These are phyloP conservation scores for Zosterops japonicus DNA, from an alignment of 2,113 vertebrate species.

Conservation along the genomic window DNA sequence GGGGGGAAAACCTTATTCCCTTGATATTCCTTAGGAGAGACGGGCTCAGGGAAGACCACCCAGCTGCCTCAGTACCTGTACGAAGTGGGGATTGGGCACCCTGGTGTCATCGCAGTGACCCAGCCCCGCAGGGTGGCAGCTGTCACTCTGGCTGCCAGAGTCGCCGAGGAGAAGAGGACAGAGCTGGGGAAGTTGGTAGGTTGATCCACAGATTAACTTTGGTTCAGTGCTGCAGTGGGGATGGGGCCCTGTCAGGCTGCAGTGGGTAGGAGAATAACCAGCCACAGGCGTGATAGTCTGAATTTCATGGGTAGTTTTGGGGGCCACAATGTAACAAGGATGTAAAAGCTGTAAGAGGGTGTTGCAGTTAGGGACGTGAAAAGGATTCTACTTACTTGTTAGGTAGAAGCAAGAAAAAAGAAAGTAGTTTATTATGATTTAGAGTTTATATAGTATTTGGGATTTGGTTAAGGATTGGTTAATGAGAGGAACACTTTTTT, in stretches of 20 bases:
- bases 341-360: not conserved
- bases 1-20: not conserved
- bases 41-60: slow-evolving; percentile 95
- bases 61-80: slow-evolving; percentile 96
- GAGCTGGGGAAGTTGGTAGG: slow-evolving; percentile 90
- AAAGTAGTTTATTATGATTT: too few species aligned
- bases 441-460: too few species aligned
- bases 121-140: slow-evolving; percentile 95
- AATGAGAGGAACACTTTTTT: too few species aligned
- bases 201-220: not conserved
- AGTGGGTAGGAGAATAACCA: not conserved
- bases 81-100: slow-evolving; percentile 84
- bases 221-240: not conserved
- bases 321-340: not conserved
- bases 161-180: slow-evolving; percentile 90
- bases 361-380: not conserved
- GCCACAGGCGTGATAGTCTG: too few species aligned
- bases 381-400: too few species aligned
- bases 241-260: not conserved
- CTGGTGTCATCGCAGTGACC: slow-evolving; percentile 87
- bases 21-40: slow-evolving; percentile 82
- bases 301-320: not conserved
- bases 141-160: slow-evolving; percentile 89
- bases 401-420: too few species aligned
- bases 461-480: too few species aligned